Evolutionary conservation across 2,797 vertebrate species (phyloP), one percentile per base, ranked within the genome.

Genomic region (Crocodylus rhombifer): DNA sequence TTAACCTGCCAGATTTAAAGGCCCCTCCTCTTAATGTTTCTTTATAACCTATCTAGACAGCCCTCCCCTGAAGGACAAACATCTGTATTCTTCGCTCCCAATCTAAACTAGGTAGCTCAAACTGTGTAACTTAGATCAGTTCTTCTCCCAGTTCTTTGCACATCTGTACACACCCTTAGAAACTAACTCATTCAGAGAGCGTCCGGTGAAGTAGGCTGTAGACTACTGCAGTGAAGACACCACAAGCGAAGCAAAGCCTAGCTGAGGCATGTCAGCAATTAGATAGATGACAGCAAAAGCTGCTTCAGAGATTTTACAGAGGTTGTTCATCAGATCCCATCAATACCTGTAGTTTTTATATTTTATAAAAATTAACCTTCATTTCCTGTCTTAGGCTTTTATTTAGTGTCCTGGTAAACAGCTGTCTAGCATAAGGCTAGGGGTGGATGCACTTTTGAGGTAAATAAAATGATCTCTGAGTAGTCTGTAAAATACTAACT

Each of bases 401-500:
- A 14, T 73, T 51, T 26, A 73, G 36, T 73, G 18, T 2, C 15
- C 1, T 11, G 88, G 60, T 67, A n/a, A 23, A 73, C 2, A 42
- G 33, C 23, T 87, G 57, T 30, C 15, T 3, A 21, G 5, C 17
- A 18, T 4, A 14, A 90, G 74, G 13, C 65, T 64, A 1, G 23
- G 57, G 36, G 2, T 0, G 2, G 60, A 20, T 85, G 71, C 5
- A 0, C 5, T 33, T n/a, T 85, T 64, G 28, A 2, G 36, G 8
- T 3, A 51, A 18, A 0, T 10, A 2, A 42, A 1, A 28, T n/a
- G 30, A 1, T 30, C 26, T 2, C 30, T 7, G 5, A 6, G 58
- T 36, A 65, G 74, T 36, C 28, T 33, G 17, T 1, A 2, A 17
- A 17, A 42, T 33, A 30, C 36, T 55, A 17, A 26, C 8, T 4